Base-by-base conservation (phyloP, 1,140 invertebrate genomes). In the Paracyclopina nana region DNA sequence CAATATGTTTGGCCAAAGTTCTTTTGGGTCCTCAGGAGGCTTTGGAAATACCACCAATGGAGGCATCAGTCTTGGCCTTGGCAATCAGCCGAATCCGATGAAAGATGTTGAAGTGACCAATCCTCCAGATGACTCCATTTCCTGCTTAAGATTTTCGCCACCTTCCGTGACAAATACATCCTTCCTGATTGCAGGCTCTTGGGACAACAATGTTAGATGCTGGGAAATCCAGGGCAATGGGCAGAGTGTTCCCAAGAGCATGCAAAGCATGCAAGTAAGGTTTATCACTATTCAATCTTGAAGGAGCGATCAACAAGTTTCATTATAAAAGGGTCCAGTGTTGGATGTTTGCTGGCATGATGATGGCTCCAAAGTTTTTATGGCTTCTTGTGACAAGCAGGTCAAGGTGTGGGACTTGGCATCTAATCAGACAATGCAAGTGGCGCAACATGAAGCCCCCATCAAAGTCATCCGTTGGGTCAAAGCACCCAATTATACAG, bases 361-460 rank as follows among this genome's bases (percentile, higher is more conserved):
- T 72, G 84, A 87, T 44, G 55, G 54, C 11, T 48, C 49, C 44
- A 57, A 55, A 53, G 57, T 97, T 8, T 98, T 97, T 61, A 91
- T 95, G 72, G 92, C 91, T 0, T 83, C 85, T 16, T 86, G 85
- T 66, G 94, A 99, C 63, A 99, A 98, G 66, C 90, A 84, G 61
- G 92, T 87, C 0, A 94, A 96, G 65, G 85, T 90, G 61, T 99
- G 95, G 95, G 94, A 99, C 66, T 70, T 99, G 9, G 83, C 74
- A 27, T 82, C 82, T 22, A 97, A 99, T 70, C 88, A 96, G 62
- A 74, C 80, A n/a, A 74, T 92, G 51, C 88, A 94, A 70, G 83
- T 97, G 12, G 90, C 87, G 8, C 78, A 79, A 46, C 95, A 99
- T 65, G 91, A 98, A 65, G 88, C 82, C 8, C 87, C 94, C 0